Percentiles rank a stretch among this genome's conserved stretches.
Conservation (phyloP, 2,888 invertebrate species). For the Heliconius erato region DNA sequence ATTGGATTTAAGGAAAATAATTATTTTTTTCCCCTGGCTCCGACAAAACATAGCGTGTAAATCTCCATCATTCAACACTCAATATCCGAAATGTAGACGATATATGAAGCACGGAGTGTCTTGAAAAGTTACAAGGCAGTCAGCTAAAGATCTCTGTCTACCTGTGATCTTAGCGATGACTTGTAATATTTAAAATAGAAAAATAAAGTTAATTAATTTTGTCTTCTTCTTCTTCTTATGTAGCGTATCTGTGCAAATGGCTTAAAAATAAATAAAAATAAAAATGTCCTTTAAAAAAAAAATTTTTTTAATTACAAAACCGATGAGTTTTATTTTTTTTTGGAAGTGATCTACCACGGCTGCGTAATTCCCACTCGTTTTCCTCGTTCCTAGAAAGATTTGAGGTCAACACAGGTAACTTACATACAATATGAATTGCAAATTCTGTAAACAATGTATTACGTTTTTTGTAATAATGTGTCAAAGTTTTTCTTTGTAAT, state of each 20-base stretch:
- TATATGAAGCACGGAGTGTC: background rate
- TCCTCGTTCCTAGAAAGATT: constrained; percentile 50
- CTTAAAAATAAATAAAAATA: background rate
- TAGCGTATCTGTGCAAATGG: background rate
- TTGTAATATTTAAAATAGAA: background rate
- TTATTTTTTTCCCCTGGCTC: too few relatives aligned
- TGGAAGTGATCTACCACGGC: constrained; percentile 48
- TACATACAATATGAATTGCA: constrained; percentile 27
- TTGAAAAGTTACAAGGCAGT: background rate
- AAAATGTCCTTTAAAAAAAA: background rate
- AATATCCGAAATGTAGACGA: background rate
- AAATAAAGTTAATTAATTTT: background rate
- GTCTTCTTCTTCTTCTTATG: background rate
- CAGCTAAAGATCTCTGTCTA: too few relatives aligned
- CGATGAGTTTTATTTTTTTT: constrained; percentile 58
- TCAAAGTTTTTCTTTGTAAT: constrained; percentile 24
- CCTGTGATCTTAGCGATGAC: background rate
- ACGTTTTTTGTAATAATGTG: constrained; percentile 24
- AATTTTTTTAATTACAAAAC: background rate
- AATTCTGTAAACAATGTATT: constrained; percentile 27
- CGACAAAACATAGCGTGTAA: background rate
- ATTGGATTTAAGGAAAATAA: too few relatives aligned
- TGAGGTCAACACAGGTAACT: constrained; percentile 33
- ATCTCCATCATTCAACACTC: background rate
- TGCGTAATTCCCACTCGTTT: constrained; percentile 58